Evolutionary conservation across 2,113 vertebrate species (phyloP).

Genomic region (Strix uralensis): DNA sequence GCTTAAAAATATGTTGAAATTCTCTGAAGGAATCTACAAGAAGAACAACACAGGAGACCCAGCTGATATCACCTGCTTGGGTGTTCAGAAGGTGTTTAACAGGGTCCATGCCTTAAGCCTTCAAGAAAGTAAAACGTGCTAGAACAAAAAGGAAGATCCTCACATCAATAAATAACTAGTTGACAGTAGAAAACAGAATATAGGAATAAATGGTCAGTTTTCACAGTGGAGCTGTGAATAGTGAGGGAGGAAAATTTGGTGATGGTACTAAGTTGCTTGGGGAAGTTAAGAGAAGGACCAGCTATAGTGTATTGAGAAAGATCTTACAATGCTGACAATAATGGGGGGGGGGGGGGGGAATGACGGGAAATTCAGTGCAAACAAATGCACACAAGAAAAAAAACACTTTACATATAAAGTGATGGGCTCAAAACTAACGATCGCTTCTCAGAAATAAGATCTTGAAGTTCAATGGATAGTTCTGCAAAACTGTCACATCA

Average conservation of each 20-base stretch:
- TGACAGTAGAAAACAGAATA: background rate
- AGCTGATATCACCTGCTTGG: background rate
- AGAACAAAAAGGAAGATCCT: background rate
- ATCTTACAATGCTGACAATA: background rate
- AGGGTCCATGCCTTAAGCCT: background rate
- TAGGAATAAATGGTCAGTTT: background rate
- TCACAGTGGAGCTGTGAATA: background rate
- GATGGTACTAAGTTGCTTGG: background rate
- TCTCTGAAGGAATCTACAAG: background rate
- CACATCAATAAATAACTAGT: background rate
- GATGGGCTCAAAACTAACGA: background rate
- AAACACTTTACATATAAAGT: background rate
- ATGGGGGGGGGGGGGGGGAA: background rate
- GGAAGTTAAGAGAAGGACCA: background rate
- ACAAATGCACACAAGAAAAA: background rate
- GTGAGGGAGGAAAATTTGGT: background rate
- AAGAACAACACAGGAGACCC: background rate
- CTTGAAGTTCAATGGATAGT: constrained; percentile 14
- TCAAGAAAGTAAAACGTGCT: background rate
- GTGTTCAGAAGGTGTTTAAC: background rate
- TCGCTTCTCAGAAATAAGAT: constrained; percentile 39
- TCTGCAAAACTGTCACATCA: background rate
- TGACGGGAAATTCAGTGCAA: background rate
- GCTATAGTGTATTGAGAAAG: background rate
- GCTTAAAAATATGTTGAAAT: background rate